Evolutionary conservation across 1,140 invertebrate genomes (phyloP).

Genomic region (Helicoverpa armigera): DNA sequence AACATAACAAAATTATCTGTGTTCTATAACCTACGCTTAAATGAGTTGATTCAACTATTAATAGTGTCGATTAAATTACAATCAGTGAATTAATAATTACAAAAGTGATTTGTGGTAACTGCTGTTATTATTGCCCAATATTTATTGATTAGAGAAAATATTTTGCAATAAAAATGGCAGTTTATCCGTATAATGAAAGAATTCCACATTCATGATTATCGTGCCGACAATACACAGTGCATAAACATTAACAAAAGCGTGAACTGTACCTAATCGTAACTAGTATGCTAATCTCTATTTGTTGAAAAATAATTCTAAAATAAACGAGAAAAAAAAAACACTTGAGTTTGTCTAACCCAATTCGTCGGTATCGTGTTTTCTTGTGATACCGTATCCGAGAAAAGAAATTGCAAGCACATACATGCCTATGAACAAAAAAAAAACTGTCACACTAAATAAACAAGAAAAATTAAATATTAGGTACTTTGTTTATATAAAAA

Average conservation of each 20-base stretch:
- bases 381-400: conserved; percentile 69
- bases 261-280: conserved; percentile 5
- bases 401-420: conserved; percentile 73
- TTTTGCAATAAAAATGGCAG: neutral
- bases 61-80: neutral
- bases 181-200: neutral
- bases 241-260: conserved; percentile 27
- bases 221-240: conserved; percentile 5
- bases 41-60: conserved; percentile 37
- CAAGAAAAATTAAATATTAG: conserved; percentile 4
- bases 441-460: neutral
- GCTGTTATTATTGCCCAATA: conserved; percentile 4
- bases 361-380: conserved; percentile 70
- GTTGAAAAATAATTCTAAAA: neutral
- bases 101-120: conserved; percentile 22
- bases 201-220: conserved; percentile 3
- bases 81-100: conserved; percentile 5
- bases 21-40: conserved; percentile 20
- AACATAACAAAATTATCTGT: conserved; percentile 27
- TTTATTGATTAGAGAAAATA: conserved; percentile 1
- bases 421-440: conserved; percentile 70
- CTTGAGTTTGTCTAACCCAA: conserved; percentile 68
- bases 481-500: neutral
- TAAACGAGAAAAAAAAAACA: conserved; percentile 28
- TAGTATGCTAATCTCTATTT: conserved; percentile 1